phyloP scores from a whole-genome alignment of 2,888 invertebrate genomes.

The Tanypteryx hageni region DNA sequence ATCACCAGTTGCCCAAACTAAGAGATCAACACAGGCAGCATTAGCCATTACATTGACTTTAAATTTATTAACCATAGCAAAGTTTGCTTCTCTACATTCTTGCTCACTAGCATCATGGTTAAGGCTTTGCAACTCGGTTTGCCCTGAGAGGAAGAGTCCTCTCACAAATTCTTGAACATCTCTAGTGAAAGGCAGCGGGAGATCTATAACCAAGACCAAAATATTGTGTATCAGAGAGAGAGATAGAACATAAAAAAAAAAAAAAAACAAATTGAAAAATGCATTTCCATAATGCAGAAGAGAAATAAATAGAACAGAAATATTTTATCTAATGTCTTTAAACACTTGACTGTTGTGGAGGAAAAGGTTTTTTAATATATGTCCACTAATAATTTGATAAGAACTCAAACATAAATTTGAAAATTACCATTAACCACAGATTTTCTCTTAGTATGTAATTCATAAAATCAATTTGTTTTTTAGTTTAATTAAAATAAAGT shows the following conservation, averaged over 20 bases:
- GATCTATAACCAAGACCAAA: slow-evolving; percentile 76
- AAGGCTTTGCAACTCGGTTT: slow-evolving; percentile 90
- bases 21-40: slow-evolving; percentile 96
- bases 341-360: no score
- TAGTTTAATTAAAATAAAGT: no score
- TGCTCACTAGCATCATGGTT: slow-evolving; percentile 87
- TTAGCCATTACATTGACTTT: slow-evolving; percentile 98
- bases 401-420: not conserved
- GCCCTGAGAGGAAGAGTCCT: slow-evolving; percentile 92
- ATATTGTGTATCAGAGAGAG: no score
- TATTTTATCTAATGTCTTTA: no score
- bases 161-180: slow-evolving; percentile 95
- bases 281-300: no score
- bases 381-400: slow-evolving; percentile 28
- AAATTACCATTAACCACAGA: no score
- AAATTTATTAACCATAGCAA: slow-evolving; percentile 90
- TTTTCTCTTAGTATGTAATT: no score
- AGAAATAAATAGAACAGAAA: no score
- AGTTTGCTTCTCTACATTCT: slow-evolving; percentile 89
- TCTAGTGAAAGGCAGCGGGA: slow-evolving; percentile 92
- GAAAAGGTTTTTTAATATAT: no score
- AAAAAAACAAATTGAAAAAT: not conserved
- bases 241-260: not conserved
- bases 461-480: no score
- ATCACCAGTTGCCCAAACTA: slow-evolving; percentile 98